These are phyloP conservation scores for Neoniphon sammara DNA, from an alignment of 2,797 vertebrate species.

Conservation along the genomic window DNA sequence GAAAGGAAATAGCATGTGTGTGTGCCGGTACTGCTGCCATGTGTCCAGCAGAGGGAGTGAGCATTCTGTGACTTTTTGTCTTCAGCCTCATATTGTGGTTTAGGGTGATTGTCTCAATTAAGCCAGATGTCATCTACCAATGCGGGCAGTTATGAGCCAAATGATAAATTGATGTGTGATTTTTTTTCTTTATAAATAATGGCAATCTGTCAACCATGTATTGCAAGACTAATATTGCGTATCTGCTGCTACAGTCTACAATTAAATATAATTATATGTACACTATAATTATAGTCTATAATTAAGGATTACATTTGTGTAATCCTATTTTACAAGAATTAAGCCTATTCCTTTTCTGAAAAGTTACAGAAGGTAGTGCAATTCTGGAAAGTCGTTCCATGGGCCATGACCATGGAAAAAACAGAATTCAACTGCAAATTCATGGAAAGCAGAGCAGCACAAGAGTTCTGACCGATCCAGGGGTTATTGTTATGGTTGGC, in stretches of 20 bases:
- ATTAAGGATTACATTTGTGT: neutral
- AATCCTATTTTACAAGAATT: slow-evolving; percentile 11
- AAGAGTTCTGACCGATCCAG: slow-evolving; percentile 41
- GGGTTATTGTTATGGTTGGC: slow-evolving; percentile 81
- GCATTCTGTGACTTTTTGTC: slow-evolving; percentile 6
- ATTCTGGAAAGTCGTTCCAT: slow-evolving; percentile 39
- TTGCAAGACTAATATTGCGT: neutral
- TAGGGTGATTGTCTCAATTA: neutral
- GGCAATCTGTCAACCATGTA: neutral
- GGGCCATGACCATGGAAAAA: slow-evolving; percentile 66
- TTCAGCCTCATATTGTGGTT: neutral
- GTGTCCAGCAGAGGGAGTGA: slow-evolving; percentile 68
- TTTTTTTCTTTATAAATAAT: neutral
- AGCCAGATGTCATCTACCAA: neutral
- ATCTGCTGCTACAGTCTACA: too few relatives aligned
- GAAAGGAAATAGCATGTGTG: too few relatives aligned
- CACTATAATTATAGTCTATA: too few relatives aligned
- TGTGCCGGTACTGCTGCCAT: neutral
- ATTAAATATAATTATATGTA: too few relatives aligned
- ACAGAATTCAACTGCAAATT: slow-evolving; percentile 60
- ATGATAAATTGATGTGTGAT: neutral
- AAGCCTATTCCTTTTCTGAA: slow-evolving; percentile 29
- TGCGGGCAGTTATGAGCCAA: neutral
- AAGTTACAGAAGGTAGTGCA: slow-evolving; percentile 4
- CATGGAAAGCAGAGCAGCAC: slow-evolving; percentile 63